Percentiles rank a stretch among this genome's conserved stretches.
These are phyloP conservation scores for Gortyna flavago DNA, from an alignment of 2,888 invertebrate genomes.

Conservation along the genomic window DNA sequence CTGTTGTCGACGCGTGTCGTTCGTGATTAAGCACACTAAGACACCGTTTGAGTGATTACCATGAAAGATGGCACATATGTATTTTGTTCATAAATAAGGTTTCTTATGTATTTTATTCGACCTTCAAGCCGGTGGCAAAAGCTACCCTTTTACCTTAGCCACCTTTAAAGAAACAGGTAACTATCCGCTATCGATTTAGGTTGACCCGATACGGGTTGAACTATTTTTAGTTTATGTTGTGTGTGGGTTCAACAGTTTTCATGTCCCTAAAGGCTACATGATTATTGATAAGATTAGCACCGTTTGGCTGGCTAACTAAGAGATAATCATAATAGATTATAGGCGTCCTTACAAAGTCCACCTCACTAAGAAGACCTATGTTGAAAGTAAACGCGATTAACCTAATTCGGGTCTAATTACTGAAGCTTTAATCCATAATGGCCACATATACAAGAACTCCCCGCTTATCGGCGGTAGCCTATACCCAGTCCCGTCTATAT, in stretches of 20 bases:
- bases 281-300: background rate
- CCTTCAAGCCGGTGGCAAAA: no score
- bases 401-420: conserved; percentile 19
- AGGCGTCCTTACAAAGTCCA: background rate
- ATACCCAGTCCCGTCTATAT: conserved; percentile 60
- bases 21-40: no score
- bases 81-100: background rate
- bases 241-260: background rate
- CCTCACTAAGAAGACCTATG: background rate
- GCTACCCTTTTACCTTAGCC: background rate
- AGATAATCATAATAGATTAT: background rate
- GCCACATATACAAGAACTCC: conserved; percentile 15
- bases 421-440: conserved; percentile 5
- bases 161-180: background rate
- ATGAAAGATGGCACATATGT: background rate
- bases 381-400: background rate
- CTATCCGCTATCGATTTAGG: background rate
- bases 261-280: background rate
- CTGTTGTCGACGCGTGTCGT: no score
- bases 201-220: background rate
- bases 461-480: conserved; percentile 31
- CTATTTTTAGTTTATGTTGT: conserved; percentile 6
- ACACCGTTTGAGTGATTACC: background rate
- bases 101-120: no score
- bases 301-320: background rate